Base-by-base conservation (phyloP, 1,140 invertebrate species). In the Drosophila ogumai region DNA sequence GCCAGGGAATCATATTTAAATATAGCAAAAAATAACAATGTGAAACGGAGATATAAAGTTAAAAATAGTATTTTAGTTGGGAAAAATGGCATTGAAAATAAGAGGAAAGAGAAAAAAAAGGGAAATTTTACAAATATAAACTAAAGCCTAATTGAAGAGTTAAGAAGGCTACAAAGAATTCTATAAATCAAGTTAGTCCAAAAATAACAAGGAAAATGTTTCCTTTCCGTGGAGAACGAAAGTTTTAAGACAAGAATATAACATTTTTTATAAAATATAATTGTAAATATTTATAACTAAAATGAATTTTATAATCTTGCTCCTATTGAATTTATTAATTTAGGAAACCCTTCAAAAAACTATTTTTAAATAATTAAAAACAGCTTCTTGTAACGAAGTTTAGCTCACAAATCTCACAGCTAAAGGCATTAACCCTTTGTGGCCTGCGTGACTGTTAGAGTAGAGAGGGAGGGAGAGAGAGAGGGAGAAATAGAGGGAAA, bases 401-500 rank as follows among this genome's bases (percentile, higher is more conserved):
- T 34, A 9, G 17, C 19, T 15, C 13, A 22, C 50, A 54, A 54
- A 15, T 22, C 32, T 17, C 32, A 9, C 19, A 19, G 13, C 15
- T 9, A 41, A 41, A n/a, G 43, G 25, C 43, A 40, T 31, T 49
- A 32, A 67, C 63, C 28, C 17, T 43, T 65, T 13, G 32, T 61
- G 60, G 34, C 5, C 44, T 67, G 65, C 65, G 61, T 67, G 65
- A 25, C 19, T 50, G 15, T 41, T 19, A 67, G 41, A 40, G 41
- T 61, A 64, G 25, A 10, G 50, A 38, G 13, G 15, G 22, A 4
- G 19, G 13, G 3, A 10, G 12, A 38, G 17, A 3, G 3, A 12
- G 12, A 15, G 19, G 13, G 22, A 5, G 6, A 15, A 19, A 46
- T 6, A 44, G 55, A 57, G 25, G 3, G 5, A n/a, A 13, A 46